Evolutionary conservation across 2,797 vertebrate species (phyloP).

Genomic region (Bradypus variegatus): DNA sequence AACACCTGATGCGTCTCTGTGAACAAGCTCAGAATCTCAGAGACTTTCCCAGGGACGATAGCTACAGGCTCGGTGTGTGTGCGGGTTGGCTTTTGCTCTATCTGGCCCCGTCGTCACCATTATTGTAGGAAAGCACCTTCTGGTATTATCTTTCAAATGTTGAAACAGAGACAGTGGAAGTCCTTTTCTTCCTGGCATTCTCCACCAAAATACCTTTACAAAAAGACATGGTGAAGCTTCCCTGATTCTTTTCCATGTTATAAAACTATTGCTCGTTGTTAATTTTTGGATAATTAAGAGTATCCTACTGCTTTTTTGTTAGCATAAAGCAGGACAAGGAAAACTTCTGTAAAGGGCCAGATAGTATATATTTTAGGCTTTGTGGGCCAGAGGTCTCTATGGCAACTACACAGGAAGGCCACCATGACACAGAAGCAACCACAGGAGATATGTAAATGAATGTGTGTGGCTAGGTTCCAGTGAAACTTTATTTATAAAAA

Average conservation of each 20-base stretch:
- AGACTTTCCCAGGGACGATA: no score
- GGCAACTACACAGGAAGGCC: no score
- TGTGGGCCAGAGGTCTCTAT: background rate
- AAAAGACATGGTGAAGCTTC: accelerated
- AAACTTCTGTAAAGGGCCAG: background rate
- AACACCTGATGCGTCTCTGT: no score
- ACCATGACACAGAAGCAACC: background rate
- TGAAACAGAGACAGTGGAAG: background rate
- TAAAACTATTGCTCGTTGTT: no score
- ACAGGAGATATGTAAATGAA: no score
- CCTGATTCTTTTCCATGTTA: accelerated
- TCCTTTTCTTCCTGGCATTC: background rate
- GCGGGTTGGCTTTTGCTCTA: no score
- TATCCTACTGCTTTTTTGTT: background rate
- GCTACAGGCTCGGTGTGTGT: no score
- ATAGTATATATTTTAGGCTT: background rate
- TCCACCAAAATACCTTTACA: background rate
- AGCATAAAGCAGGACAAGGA: background rate
- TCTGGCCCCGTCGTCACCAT: no score
- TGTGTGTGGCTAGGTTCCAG: accelerated
- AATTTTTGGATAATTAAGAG: no score
- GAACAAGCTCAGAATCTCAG: no score
- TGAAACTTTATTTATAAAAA: background rate
- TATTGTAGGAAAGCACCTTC: no score
- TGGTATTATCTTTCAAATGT: background rate